A percentile compares a stretch with the other conserved stretches of the same genome.
Evolutionary conservation across 1,140 invertebrate species (phyloP).

Genomic region (Nymphalis io): DNA sequence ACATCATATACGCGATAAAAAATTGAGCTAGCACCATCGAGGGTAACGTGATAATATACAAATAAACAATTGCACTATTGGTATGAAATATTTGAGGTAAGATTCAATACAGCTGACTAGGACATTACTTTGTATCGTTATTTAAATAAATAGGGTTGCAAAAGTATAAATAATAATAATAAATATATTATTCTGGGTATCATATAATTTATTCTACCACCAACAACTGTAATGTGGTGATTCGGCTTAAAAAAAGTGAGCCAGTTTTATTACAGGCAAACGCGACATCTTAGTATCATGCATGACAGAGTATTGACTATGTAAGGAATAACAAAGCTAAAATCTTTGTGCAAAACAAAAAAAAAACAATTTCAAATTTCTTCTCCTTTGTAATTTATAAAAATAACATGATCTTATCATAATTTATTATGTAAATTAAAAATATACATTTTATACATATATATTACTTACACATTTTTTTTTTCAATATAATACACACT

Average conservation of each 20-base stretch:
- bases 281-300: no score
- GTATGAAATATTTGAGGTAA: conserved; percentile 14
- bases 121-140: conserved; percentile 5
- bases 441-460: no score
- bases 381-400: no score
- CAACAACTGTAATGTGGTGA: no score
- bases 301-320: no score
- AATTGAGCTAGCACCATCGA: not conserved
- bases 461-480: not conserved
- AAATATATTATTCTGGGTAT: not conserved
- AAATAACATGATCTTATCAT: no score
- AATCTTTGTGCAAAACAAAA: not conserved
- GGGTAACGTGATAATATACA: not conserved
- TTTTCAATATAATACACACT: not conserved
- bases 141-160: not conserved
- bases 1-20: not conserved
- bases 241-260: no score
- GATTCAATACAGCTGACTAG: conserved; percentile 8
- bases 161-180: not conserved
- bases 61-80: not conserved
- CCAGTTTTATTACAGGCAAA: no score
- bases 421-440: no score
- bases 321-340: not conserved
- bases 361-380: no score
- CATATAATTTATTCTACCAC: no score